Percentiles rank a stretch among this genome's conserved stretches.
phyloP scores from a whole-genome alignment of 2,888 invertebrate species.

The Branchellion lobata region DNA sequence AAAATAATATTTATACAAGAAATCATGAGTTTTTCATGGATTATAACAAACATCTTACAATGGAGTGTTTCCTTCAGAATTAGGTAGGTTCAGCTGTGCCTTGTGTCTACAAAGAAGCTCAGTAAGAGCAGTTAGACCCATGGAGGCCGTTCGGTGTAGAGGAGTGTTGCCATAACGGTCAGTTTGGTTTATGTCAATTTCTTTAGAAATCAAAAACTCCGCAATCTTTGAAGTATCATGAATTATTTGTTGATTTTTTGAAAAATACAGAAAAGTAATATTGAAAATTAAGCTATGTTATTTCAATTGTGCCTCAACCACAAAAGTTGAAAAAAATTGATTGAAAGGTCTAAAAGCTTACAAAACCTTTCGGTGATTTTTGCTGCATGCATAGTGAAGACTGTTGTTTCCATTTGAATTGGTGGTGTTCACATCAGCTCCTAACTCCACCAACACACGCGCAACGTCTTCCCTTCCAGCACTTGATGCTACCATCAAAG shows the following conservation, averaged over 20 bases:
- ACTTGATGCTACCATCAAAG: slow-evolving; percentile 29
- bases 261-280: no score
- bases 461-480: slow-evolving; percentile 31
- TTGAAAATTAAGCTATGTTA: no score
- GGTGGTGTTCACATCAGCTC: slow-evolving; percentile 32
- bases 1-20: no score
- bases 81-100: background rate
- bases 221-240: slow-evolving; percentile 31
- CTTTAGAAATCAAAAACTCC: slow-evolving; percentile 6
- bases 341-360: no score
- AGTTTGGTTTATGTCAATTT: background rate
- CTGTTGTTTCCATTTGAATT: slow-evolving; percentile 27
- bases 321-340: no score
- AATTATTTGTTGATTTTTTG: no score
- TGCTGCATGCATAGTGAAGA: slow-evolving; percentile 36
- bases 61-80: slow-evolving; percentile 38
- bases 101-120: background rate
- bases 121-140: slow-evolving; percentile 16
- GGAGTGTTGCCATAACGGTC: slow-evolving; percentile 36
- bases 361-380: slow-evolving; percentile 29
- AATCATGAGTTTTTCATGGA: no score
- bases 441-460: slow-evolving; percentile 16
- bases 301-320: no score
- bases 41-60: slow-evolving; percentile 17
- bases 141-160: slow-evolving; percentile 6